Base-by-base conservation (phyloP, 1,140 invertebrate species). In the Tetraneura akinire region DNA sequence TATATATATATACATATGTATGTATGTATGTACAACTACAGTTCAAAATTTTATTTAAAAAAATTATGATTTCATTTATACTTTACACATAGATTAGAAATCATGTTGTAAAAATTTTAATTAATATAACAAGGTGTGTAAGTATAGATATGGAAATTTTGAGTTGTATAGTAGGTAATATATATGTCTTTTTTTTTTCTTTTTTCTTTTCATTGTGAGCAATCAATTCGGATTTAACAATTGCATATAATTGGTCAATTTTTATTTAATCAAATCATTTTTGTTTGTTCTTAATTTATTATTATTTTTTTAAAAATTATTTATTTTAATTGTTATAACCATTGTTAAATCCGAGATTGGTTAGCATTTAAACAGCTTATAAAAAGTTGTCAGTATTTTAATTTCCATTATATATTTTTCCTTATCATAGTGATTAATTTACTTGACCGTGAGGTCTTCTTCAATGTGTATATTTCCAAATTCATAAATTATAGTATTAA, bases 321-420 rank as follows among this genome's bases (percentile, higher is more conserved):
- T 57, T 73, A 53, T 53, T 73, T 57, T 4, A 57, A 55, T 62
- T 76, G 18, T 76, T 78, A 60, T 78, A 62, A 62, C 53, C 74
- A 78, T 76, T 78, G 74, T 9, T 78, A 78, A 78, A 78, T 78
- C 74, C 55, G 53, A 78, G 62, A 60, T 60, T 60, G 55, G 74
- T 78, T 78, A 60, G 74, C 74, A 76, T 78, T 60, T 78, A 74
- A 74, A 78, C 74, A 78, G 55, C 74, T 78, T 78, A 47, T 78
- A 47, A 26, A 60, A 8, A 37, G 74, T 78, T 78, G 74, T 78
- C 74, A 60, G 55, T 78, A 60, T 60, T 78, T 78, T 78, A 60
- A 60, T 60, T 78, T 78, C 51, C 55, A 57, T 45, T 60, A 60
- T 49, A 47, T 45, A 45, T 60, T 78, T 57, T 60, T 47, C 73